These are phyloP conservation scores for Danio aesculapii DNA, from an alignment of 2,797 vertebrate species.

Conservation along the genomic window DNA sequence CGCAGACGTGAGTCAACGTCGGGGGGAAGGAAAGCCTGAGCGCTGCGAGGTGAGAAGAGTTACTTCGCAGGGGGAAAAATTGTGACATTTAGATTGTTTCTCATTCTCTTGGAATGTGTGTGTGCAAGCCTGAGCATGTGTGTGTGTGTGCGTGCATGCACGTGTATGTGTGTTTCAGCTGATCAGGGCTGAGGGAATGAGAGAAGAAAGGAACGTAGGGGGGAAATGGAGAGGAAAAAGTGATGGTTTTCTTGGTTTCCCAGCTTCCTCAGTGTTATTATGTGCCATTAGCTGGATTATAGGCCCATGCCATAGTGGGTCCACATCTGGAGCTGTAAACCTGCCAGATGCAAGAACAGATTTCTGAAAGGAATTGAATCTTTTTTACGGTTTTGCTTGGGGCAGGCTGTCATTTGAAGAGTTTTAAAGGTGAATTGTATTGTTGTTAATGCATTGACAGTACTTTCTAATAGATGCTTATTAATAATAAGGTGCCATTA, in stretches of 20 bases:
- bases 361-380: conserved; percentile 47
- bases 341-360: conserved; percentile 58
- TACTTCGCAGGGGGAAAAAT: conserved; percentile 21
- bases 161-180: conserved; percentile 33
- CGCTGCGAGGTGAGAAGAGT: conserved; percentile 52
- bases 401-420: background rate
- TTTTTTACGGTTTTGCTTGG: conserved; percentile 12
- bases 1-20: conserved; percentile 62
- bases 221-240: conserved; percentile 43
- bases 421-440: background rate
- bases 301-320: conserved; percentile 51
- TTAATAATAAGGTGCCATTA: background rate
- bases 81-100: conserved; percentile 19
- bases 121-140: conserved; percentile 42
- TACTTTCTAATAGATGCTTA: background rate
- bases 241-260: conserved; percentile 51
- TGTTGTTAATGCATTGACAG: background rate
- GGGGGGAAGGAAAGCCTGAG: conserved; percentile 54
- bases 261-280: conserved; percentile 62
- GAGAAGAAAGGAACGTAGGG: conserved; percentile 19
- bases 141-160: conserved; percentile 32
- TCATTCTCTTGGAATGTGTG: conserved; percentile 41
- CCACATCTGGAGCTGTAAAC: conserved; percentile 60
- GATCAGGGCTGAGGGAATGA: conserved; percentile 41
- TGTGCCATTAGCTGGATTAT: conserved; percentile 66